These are phyloP conservation scores for Ceramica pisi DNA, from an alignment of 2,888 invertebrate species.

Conservation along the genomic window DNA sequence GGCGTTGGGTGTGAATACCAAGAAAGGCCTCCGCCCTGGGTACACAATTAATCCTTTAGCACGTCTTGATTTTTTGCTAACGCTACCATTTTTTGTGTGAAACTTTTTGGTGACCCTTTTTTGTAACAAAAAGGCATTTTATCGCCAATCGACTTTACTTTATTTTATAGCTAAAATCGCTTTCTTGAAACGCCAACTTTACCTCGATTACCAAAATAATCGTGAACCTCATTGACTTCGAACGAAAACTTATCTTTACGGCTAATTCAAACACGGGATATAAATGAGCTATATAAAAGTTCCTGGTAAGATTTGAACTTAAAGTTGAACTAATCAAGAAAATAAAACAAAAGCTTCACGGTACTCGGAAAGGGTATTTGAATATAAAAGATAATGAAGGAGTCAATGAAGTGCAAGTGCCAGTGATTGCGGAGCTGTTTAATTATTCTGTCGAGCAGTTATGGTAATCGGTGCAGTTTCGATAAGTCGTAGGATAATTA, in stretches of 20 bases:
- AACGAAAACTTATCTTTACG: background rate
- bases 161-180: conserved; percentile 1
- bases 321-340: conserved; percentile 21
- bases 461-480: conserved; percentile 35
- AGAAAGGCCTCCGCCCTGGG: conserved; percentile 59
- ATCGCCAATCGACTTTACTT: conserved; percentile 19
- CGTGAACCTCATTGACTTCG: background rate
- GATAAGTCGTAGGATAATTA: conserved; percentile 34
- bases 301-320: background rate
- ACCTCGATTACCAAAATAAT: conserved; percentile 7
- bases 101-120: conserved; percentile 18
- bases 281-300: background rate
- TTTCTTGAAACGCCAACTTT: conserved; percentile 6
- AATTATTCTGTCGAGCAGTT: conserved; percentile 36
- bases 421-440: conserved; percentile 31
- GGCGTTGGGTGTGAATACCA: conserved; percentile 61
- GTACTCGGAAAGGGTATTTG: conserved; percentile 10
- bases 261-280: conserved; percentile 8
- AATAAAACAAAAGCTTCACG: conserved; percentile 4
- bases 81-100: conserved; percentile 26
- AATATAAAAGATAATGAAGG: conserved; percentile 24
- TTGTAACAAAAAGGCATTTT: conserved; percentile 31
- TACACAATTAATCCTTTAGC: conserved; percentile 63
- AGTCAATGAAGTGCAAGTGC: conserved; percentile 42
- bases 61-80: conserved; percentile 53